phyloP scores from a whole-genome alignment of 2,113 vertebrate genomes.

The Himantopus leucocephalus region DNA sequence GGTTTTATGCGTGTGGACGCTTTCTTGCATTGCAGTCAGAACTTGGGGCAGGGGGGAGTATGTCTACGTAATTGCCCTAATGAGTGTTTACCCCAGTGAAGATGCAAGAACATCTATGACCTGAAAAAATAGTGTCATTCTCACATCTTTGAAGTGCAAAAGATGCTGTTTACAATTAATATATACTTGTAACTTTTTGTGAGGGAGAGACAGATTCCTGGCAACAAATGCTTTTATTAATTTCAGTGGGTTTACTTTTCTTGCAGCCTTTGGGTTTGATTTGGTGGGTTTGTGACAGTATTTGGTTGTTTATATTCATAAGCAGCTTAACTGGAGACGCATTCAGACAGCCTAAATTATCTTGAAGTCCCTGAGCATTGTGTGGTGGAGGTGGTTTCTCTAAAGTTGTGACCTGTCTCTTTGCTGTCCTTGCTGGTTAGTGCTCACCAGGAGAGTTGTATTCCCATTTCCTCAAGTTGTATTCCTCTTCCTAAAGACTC shows the following conservation, averaged over 20 bases:
- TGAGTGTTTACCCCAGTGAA: background rate
- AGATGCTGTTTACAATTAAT: background rate
- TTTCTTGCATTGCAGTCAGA: background rate
- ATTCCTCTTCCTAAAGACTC: background rate
- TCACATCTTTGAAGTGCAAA: background rate
- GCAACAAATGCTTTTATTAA: background rate
- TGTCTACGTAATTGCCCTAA: background rate
- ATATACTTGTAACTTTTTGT: background rate
- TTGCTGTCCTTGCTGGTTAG: background rate
- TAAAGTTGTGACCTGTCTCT: background rate
- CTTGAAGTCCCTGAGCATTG: background rate
- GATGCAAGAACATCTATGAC: background rate
- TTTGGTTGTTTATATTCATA: background rate
- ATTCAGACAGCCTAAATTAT: background rate
- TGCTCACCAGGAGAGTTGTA: background rate
- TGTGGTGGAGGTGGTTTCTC: background rate
- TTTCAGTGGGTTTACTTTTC: background rate
- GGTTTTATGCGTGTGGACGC: rapidly evolving
- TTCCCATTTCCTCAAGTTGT: background rate
- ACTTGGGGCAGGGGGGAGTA: background rate
- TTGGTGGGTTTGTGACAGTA: background rate
- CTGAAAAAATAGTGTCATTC: background rate
- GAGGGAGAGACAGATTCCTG: background rate
- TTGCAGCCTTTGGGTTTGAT: background rate
- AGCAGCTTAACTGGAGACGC: background rate